Evolutionary conservation across 1,140 invertebrate genomes (phyloP), one percentile per base, ranked within the genome.

Genomic region (Sinonovacula constricta): DNA sequence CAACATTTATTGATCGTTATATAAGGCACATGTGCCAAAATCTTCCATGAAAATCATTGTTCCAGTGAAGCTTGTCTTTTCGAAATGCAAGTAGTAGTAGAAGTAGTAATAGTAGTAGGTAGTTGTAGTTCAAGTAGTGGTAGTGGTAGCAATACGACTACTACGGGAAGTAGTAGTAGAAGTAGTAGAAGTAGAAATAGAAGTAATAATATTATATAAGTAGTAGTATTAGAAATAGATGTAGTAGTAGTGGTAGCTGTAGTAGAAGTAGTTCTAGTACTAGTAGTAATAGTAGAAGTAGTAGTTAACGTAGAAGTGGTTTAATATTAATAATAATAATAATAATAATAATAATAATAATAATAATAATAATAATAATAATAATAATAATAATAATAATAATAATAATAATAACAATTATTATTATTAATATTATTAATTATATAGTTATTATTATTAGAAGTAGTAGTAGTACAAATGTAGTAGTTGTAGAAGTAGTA

Each of bases 151-250:
- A 57, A 22, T 57, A 12, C 10, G 7, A 57, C 10, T 57, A 57
- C 10, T 57, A 57, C 5, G 7, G 22, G 54, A 12, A 57, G 54
- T 57, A 57, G 54, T 24, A 57, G 54, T 24, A 57, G 54, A 10
- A 57, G 54, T 24, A 57, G 54, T 57, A 12, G 54, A 12, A 57
- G 54, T 57, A 57, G 54, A 12, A 57, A 28, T 57, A 57, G 54
- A 12, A 57, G 54, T 57, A 57, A 22, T 24, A 57, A 22, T 24
- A 57, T 7, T 10, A 57, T 24, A 57, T 7, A 12, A 12, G 54
- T 57, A 57, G 54, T 57, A 57, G 54, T 57, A 57, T 7, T 57
- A 57, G 54, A 12, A 57, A 22, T 57, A 57, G 54, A 7, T 12
- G 22, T 24, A 57, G 54, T 7, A 57, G 54, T 24, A 57, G 54